Conservation (phyloP, 2,797 vertebrate genomes). For the Rhinogobio ventralis region DNA sequence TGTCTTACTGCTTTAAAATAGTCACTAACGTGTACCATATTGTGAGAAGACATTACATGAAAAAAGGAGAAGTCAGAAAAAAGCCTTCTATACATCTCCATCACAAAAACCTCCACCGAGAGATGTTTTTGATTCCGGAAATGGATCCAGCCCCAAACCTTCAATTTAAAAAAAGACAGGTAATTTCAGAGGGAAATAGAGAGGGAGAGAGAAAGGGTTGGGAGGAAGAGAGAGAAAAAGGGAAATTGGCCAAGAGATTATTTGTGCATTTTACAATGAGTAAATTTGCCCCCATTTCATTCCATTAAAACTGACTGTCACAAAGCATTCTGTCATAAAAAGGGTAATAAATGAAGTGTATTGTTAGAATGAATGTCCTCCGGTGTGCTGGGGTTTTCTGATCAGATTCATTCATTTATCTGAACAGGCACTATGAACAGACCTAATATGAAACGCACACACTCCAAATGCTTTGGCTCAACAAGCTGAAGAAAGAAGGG, state of each 20-base stretch:
- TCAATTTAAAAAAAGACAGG: neutral
- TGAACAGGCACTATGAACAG: slow-evolving; percentile 16
- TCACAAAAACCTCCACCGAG: neutral
- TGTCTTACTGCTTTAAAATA: neutral
- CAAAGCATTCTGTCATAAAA: neutral
- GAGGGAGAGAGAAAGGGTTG: neutral
- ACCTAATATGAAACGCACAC: neutral
- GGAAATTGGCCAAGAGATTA: neutral
- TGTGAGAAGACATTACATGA: neutral
- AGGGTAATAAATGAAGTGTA: neutral
- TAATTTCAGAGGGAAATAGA: neutral
- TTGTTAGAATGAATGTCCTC: neutral
- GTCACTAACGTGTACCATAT: neutral
- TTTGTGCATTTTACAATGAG: neutral
- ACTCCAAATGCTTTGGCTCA: neutral
- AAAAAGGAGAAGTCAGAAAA: neutral
- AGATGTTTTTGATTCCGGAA: neutral
- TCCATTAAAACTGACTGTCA: neutral
- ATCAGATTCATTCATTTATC: slow-evolving; percentile 10
- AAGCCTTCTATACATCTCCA: neutral
- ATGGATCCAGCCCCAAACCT: neutral
- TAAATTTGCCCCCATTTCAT: neutral
- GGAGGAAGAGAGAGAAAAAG: neutral
- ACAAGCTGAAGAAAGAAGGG: neutral
- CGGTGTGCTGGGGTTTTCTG: neutral